Percentiles rank a stretch among this genome's conserved stretches.
These are phyloP conservation scores for Panthera uncia DNA, from an alignment of 2,113 vertebrate species.

Conservation along the genomic window DNA sequence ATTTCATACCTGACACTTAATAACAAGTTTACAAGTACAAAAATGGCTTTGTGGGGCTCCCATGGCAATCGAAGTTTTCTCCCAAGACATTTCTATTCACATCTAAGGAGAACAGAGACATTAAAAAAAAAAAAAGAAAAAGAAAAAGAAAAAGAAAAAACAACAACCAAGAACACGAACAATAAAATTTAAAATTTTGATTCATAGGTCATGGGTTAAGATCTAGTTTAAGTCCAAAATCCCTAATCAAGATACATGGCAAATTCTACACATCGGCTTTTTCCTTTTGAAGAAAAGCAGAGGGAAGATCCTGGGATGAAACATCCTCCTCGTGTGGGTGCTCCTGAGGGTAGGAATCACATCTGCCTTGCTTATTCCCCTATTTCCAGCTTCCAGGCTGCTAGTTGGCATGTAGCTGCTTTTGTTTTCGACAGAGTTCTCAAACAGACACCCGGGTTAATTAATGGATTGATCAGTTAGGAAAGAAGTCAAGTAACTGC, in stretches of 20 bases:
- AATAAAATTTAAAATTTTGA: slow-evolving; percentile 6
- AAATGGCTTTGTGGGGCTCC: not conserved
- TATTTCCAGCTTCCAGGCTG: not conserved
- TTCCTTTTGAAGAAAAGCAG: slow-evolving; percentile 23
- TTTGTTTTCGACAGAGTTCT: not conserved
- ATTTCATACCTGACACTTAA: slow-evolving; percentile 19
- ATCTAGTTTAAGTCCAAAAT: not conserved
- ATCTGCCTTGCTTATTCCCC: not conserved
- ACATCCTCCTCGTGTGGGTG: not conserved
- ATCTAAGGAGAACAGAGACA: not conserved
- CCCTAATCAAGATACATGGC: not conserved
- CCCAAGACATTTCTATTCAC: not conserved
- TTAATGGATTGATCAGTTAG: not conserved
- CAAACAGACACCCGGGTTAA: not conserved
- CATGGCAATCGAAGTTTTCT: not conserved
- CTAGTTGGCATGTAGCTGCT: not conserved
- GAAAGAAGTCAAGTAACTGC: not conserved
- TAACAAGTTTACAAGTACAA: not conserved
- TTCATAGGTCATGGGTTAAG: not conserved
- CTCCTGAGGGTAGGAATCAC: not conserved
- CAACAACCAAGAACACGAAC: not conserved
- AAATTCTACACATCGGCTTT: not conserved
- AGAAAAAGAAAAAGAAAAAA: not conserved
- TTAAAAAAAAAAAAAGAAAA: not conserved
- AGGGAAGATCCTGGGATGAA: not conserved